These are phyloP conservation scores for Liopterus haemorrhoidalis DNA, from an alignment of 2,888 invertebrate genomes.

Conservation along the genomic window DNA sequence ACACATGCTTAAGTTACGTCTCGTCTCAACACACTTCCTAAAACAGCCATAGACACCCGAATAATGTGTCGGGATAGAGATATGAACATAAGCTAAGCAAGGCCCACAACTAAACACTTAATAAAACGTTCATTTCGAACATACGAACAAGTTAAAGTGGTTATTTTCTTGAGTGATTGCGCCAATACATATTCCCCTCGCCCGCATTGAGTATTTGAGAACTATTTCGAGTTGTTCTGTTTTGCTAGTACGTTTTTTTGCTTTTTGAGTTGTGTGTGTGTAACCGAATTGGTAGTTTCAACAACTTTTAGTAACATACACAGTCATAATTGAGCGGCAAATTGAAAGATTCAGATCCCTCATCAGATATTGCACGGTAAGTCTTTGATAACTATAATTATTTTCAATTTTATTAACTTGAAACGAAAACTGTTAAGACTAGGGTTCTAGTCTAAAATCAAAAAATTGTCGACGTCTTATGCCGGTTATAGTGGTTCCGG, in stretches of 20 bases:
- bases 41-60: conserved; percentile 88
- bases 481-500: conserved; percentile 1
- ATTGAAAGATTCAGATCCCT: conserved; percentile 37
- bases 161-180: neutral
- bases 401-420: neutral
- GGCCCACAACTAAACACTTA: conserved; percentile 40
- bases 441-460: neutral
- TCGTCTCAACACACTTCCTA: conserved; percentile 86
- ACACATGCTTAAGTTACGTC: conserved; percentile 87
- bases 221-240: no score
- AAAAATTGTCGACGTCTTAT: neutral
- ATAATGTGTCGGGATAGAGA: conserved; percentile 70
- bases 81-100: no score
- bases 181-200: conserved; percentile 2
- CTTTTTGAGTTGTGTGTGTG: conserved; percentile 13
- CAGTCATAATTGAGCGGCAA: conserved; percentile 36
- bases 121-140: conserved; percentile 4
- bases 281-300: no score
- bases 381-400: no score
- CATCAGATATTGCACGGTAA: conserved; percentile 39
- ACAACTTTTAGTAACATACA: neutral
- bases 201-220: conserved; percentile 3
- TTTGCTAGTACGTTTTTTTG: no score
- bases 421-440: neutral
- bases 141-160: conserved; percentile 3